Evolutionary conservation across 2,888 invertebrate species (phyloP), one percentile per base, ranked within the genome.

Genomic region (Euplexia lucipara): DNA sequence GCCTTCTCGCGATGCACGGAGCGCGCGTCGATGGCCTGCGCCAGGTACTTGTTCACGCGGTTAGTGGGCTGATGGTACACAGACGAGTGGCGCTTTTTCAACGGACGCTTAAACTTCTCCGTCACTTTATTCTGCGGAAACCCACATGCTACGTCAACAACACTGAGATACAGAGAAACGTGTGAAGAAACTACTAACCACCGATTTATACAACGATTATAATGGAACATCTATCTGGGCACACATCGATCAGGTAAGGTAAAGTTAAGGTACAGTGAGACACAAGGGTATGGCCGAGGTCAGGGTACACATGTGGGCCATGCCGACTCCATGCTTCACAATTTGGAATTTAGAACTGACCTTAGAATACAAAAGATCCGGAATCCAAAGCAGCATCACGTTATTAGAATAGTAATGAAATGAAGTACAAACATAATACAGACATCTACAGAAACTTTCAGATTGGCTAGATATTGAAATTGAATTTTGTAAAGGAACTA

Each of bases 1-100:
- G 98, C 97, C 92, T 98, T 98, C 91, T 98, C 98, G 67, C 98
- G 96, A 89, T 98, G 98, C 69, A 98, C 98, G 86, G 98, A 98
- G 74, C 98, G 96, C 35, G 98, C 98, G 89, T 98, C 98, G 82
- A 98, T 98, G 34, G 98, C 98, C 93, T 98, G 98, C 68, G 98
- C 97, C 84, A 99, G 96, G 93, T 98, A 98, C 91, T 98, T 98
- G 96, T 98, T 98, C 65, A 98, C 98, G 79, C 98, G 97, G 94
- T 98, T 98, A 39, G 97, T 97, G 37, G 98, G 98, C 92, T 98
- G 98, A 94, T 98, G 98, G 92, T 98, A 97, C 75, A 98, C 97
- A 89, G 97, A 97, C 80, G 98, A 97, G 92, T 98, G 98, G 83
- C 98, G 97, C 95, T 98, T 98, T 92, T 98, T 98, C 93, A 98